A percentile compares a stretch with the other conserved stretches of the same genome.
Evolutionary conservation across 1,140 invertebrate species (phyloP).

Genomic region (Zaprionus kolodkinae): DNA sequence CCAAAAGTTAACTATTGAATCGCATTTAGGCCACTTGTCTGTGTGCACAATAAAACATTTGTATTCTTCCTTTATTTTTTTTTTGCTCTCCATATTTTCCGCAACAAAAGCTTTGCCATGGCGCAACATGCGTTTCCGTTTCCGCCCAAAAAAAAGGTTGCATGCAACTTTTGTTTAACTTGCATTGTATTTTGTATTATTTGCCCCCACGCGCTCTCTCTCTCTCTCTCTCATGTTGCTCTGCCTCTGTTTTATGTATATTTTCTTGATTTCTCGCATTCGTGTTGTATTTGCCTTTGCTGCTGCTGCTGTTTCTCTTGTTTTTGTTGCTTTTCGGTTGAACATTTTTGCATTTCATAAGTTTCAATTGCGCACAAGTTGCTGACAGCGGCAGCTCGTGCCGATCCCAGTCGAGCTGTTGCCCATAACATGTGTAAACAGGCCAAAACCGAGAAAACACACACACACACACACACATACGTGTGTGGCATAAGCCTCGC

Average conservation of each 20-base stretch:
- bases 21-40: conserved; percentile 69
- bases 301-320: not conserved
- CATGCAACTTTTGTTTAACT: conserved; percentile 76
- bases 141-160: conserved; percentile 66
- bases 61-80: conserved; percentile 11
- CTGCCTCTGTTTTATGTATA: conserved; percentile 47
- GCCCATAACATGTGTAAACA: conserved; percentile 77
- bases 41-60: conserved; percentile 35
- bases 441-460: conserved; percentile 22
- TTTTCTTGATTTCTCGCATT: conserved; percentile 60
- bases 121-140: conserved; percentile 73
- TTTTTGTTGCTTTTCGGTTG: conserved; percentile 32
- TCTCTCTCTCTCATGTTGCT: conserved; percentile 20
- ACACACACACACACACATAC: not conserved
- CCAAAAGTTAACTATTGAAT: conserved; percentile 72
- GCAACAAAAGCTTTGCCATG: conserved; percentile 64
- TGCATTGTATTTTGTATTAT: conserved; percentile 53
- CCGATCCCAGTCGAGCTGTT: conserved; percentile 56
- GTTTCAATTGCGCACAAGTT: conserved; percentile 79
- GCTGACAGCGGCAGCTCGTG: conserved; percentile 65
- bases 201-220: not conserved
- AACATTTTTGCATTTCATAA: conserved; percentile 72
- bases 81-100: conserved; percentile 27
- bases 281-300: conserved; percentile 2
- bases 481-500: not conserved